Conservation (phyloP, 30 jellyfish, hydroid and myxozoan genomes). For the Nemopilema nomurai region DNA sequence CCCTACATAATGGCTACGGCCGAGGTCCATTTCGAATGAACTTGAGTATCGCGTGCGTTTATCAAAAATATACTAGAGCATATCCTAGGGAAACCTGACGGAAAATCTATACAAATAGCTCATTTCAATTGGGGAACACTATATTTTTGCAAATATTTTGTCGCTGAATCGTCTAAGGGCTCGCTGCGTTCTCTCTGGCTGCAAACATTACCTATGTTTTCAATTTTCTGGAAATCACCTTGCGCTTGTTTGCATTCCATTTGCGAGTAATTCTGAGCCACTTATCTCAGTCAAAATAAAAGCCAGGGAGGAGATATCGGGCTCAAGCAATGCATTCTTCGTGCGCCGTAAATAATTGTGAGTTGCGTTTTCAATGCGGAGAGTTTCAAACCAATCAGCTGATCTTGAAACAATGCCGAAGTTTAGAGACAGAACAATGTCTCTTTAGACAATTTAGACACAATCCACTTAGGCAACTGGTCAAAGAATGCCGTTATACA, state of each 20-base stretch:
- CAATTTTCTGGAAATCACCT: slow-evolving; percentile 2
- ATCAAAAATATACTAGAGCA: no score
- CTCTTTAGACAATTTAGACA: slow-evolving; percentile 12
- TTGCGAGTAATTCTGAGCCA: slow-evolving; percentile 11
- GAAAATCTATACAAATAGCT: neutral
- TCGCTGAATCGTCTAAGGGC: neutral
- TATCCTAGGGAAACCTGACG: no score
- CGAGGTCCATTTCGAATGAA: neutral
- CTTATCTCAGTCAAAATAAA: slow-evolving; percentile 12
- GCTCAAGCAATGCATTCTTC: slow-evolving; percentile 40
- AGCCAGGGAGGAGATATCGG: slow-evolving; percentile 39
- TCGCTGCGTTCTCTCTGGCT: neutral
- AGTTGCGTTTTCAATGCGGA: slow-evolving; percentile 57
- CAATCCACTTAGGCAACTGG: slow-evolving; percentile 42
- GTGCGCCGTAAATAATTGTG: slow-evolving; percentile 14
- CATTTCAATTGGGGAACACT: neutral
- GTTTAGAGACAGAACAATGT: slow-evolving; percentile 11
- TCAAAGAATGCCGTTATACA: slow-evolving; percentile 17
- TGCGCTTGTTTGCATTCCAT: slow-evolving; percentile 24
- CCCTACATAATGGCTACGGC: neutral
- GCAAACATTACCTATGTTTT: neutral
- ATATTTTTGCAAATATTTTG: neutral
- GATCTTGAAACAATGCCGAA: slow-evolving; percentile 27
- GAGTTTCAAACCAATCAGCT: slow-evolving; percentile 54
- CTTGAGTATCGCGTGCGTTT: no score